Evolutionary conservation across 2,888 invertebrate genomes (phyloP), one percentile per base, ranked within the genome.

Genomic region (Patella caerulea): DNA sequence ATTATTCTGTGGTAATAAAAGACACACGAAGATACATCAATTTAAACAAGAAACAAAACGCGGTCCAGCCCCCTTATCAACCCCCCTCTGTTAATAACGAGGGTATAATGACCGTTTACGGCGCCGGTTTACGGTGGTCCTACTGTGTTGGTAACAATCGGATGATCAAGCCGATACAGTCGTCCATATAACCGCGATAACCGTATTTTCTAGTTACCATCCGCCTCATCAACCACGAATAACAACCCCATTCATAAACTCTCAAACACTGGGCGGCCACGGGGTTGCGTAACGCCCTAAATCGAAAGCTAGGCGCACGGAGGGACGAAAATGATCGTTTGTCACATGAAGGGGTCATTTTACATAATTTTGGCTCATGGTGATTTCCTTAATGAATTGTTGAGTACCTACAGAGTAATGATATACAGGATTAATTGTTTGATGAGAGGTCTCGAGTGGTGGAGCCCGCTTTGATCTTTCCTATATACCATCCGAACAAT

Each of bases 381-480:
- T 65, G 65, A 9, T 19, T 19, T 65, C 24, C 14, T 19, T 65
- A 65, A 65, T 65, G 19, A 24, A 65, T 65, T 65, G 19, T 14
- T 12, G 24, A 24, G 24, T 19, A 19, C 65, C 65, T 24, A 65
- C 24, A 24, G 65, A 65, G 65, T 65, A 65, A 65, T 65, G 65
- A 65, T 65, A 65, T 65, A 65, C 65, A 65, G 24, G 19, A 65
- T 24, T 65, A 24, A 65, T 65, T 65, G 65, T 65, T 65, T 65
- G 65, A 65, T 65, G 65, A 65, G 65, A 65, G 65, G 24, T 65
- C 24, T 24, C 19, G 65, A 65, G 65, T 24, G 14, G 19, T 19
- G 65, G 45, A 9, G 45, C 9, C 9, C 1, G 45, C 45, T 45
- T 45, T 45, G 45, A 45, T 45, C 45, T 45, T 45, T 45, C 45